These are phyloP conservation scores for Neelides sp. DNA, from an alignment of 1,140 invertebrate genomes.

Conservation along the genomic window DNA sequence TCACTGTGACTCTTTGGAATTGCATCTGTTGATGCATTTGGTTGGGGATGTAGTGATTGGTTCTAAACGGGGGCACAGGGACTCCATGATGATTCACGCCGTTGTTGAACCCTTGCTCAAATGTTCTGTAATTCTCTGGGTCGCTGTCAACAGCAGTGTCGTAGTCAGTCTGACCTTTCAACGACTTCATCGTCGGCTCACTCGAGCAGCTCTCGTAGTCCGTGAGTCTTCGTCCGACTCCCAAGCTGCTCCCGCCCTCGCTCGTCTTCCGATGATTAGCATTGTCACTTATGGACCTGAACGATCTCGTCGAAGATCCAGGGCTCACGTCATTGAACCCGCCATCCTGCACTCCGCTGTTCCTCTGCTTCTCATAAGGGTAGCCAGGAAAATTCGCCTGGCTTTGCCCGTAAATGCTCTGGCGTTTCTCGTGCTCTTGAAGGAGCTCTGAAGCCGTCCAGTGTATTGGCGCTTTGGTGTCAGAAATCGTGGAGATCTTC, in stretches of 20 bases:
- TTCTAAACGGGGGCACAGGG: slow-evolving; percentile 29
- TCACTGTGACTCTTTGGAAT: slow-evolving; percentile 26
- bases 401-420: slow-evolving; percentile 36
- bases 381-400: slow-evolving; percentile 1
- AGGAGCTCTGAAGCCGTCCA: slow-evolving; percentile 47
- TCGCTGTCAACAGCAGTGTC: slow-evolving; percentile 31
- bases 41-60: slow-evolving; percentile 33
- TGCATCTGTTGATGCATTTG: slow-evolving; percentile 35
- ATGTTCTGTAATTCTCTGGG: slow-evolving; percentile 29
- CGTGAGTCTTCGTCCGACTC: slow-evolving; percentile 18
- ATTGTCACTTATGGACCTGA: slow-evolving; percentile 34
- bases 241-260: slow-evolving; percentile 21
- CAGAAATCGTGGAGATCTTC: slow-evolving; percentile 29
- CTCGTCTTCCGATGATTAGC: slow-evolving; percentile 32
- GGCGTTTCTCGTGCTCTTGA: slow-evolving; percentile 46
- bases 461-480: slow-evolving; percentile 26
- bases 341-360: slow-evolving; percentile 1
- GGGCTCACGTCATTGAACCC: slow-evolving; percentile 19
- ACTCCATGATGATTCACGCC: slow-evolving; percentile 25
- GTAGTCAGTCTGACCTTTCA: slow-evolving; percentile 30
- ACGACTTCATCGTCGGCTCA: slow-evolving; percentile 25
- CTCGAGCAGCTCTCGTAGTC: slow-evolving; percentile 30
- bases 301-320: slow-evolving; percentile 34
- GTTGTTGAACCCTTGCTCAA: slow-evolving; percentile 14
- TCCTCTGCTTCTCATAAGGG: not conserved